These are phyloP conservation scores for Operophtera brumata DNA, from an alignment of 2,888 invertebrate species.

Conservation along the genomic window DNA sequence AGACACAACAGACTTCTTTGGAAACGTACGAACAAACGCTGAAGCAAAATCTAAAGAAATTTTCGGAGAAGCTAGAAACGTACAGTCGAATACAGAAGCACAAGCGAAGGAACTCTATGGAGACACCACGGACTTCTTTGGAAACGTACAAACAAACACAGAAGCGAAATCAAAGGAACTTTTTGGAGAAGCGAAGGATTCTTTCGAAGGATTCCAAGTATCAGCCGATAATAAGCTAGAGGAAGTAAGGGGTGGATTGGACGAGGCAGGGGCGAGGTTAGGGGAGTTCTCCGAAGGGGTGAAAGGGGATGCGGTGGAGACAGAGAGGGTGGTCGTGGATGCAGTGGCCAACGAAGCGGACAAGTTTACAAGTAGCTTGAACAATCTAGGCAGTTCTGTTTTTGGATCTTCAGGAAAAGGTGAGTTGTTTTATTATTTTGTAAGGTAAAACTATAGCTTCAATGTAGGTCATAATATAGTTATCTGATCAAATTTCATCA, in stretches of 20 bases:
- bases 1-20: slow-evolving; percentile 49
- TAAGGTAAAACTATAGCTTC: not conserved
- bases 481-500: too few relatives aligned
- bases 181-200: slow-evolving; percentile 52
- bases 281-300: slow-evolving; percentile 47
- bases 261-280: slow-evolving; percentile 54
- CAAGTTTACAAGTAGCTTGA: slow-evolving; percentile 67
- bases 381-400: slow-evolving; percentile 71
- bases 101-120: slow-evolving; percentile 55
- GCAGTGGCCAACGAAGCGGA: slow-evolving; percentile 62
- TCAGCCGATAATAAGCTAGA: slow-evolving; percentile 71
- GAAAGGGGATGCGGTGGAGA: slow-evolving; percentile 41
- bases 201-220: slow-evolving; percentile 73
- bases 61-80: slow-evolving; percentile 51
- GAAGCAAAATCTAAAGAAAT: slow-evolving; percentile 62
- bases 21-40: slow-evolving; percentile 50
- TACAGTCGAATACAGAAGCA: slow-evolving; percentile 50
- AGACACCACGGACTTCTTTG: slow-evolving; percentile 49
- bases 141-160: slow-evolving; percentile 50
- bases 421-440: slow-evolving; percentile 26
- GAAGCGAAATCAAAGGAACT: slow-evolving; percentile 62
- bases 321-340: slow-evolving; percentile 49
- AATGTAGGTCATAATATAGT: too few relatives aligned
- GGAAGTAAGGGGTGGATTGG: slow-evolving; percentile 60
- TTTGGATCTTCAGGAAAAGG: slow-evolving; percentile 76